Evolutionary conservation across 2,113 vertebrate species (phyloP), one percentile per base, ranked within the genome.

Genomic region (Carassius carassius): DNA sequence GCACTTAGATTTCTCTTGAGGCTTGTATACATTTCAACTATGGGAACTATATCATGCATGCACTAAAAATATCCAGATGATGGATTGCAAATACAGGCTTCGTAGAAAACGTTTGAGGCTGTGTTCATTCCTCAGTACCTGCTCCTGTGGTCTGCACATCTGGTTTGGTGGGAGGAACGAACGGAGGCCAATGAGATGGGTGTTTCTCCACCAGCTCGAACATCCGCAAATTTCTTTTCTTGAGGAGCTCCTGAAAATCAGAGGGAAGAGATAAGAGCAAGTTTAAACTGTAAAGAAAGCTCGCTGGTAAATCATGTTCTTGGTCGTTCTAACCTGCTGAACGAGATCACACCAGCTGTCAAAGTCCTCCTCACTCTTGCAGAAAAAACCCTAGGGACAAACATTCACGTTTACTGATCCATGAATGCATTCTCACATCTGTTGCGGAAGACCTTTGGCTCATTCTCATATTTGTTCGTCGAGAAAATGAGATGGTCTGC

Each of bases 161-260:
- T 17, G 96, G 96, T 89, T 97, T 96, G 13, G 89, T 84, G 1
- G 96, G 96, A 85, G 96, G 96, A 85, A 97, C 87, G 78, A 97
- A 97, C 19, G 96, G 96, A 67, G 96, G 96, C 96, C 96, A 97
- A 85, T 97, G 96, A 0, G 95, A 88, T 0, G 96, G 96, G 76
- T 96, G 96, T 85, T 97, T 96, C 92, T 96, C 95, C 65, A 96
- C 95, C 90, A 97, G 90, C 93, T 97, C 96, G 89, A 97, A 97
- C 96, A 97, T 96, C 85, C 94, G 93, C 23, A 96, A 90, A 69
- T 94, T 96, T 85, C 94, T 94, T 0, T 94, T 94, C 91, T 94
- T 96, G 44, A 96, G 87, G 78, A 97, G 96, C 90, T 96, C 95
- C 96, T 96, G 11, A 10, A 70, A 58, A 82, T 37, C 47, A 56